phyloP scores from a whole-genome alignment of 2,888 invertebrate genomes.

The Caenorhabditis sp. region DNA sequence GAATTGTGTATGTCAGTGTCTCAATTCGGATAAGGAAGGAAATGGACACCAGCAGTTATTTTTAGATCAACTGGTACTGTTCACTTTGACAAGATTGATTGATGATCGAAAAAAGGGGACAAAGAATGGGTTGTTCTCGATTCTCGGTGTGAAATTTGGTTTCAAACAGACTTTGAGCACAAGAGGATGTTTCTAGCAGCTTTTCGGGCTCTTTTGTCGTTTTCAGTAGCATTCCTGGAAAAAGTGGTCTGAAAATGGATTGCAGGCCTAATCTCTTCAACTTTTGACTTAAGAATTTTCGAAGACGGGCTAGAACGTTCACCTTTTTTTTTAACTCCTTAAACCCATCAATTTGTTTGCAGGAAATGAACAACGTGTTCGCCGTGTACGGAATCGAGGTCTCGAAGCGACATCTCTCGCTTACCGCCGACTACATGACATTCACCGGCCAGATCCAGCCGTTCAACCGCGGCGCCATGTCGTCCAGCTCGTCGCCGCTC shows the following conservation, averaged over 20 bases:
- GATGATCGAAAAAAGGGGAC: constrained; percentile 12
- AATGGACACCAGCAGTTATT: constrained; percentile 15
- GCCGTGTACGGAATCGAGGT: constrained; percentile 96
- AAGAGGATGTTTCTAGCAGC: too few relatives aligned
- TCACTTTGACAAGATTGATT: constrained; percentile 19
- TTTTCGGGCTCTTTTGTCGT: too few relatives aligned
- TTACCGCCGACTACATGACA: constrained; percentile 98
- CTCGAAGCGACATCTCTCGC: constrained; percentile 91
- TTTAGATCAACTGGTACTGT: constrained; percentile 16
- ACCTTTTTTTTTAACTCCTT: too few relatives aligned
- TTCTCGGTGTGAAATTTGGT: too few relatives aligned
- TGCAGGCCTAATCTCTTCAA: too few relatives aligned
- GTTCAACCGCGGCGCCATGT: constrained; percentile 89
- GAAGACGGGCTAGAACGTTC: too few relatives aligned
- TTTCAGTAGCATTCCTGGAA: too few relatives aligned
- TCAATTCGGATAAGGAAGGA: constrained; percentile 6
- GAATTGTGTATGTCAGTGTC: not conserved
- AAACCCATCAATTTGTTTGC: too few relatives aligned
- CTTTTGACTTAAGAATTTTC: too few relatives aligned
- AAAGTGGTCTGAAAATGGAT: too few relatives aligned
- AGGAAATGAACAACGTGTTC: constrained; percentile 95
- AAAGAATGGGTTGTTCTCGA: constrained; percentile 20
- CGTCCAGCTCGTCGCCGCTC: constrained; percentile 90
- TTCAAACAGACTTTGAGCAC: too few relatives aligned
- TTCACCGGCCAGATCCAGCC: constrained; percentile 91